Percentiles rank a stretch among this genome's conserved stretches.
phyloP scores from a whole-genome alignment of 2,888 invertebrate genomes.

The Metalampra italica region DNA sequence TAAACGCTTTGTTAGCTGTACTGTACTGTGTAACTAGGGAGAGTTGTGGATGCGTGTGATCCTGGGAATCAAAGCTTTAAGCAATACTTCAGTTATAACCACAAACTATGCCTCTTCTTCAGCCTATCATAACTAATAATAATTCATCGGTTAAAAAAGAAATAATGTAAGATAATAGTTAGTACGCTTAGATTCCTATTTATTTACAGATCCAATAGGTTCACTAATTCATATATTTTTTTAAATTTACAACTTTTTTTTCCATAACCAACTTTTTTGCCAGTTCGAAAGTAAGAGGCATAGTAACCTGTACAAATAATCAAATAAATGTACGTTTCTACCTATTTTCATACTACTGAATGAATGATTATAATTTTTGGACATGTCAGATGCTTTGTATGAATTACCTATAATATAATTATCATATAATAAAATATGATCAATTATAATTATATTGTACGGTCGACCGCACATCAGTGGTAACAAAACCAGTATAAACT shows the following conservation, averaged over 20 bases:
- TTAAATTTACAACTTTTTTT: too few species aligned
- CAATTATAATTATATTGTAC: neutral
- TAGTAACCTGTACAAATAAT: conserved; percentile 40
- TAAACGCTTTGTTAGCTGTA: conserved; percentile 69
- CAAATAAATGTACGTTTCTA: conserved; percentile 52
- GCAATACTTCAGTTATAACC: conserved; percentile 62
- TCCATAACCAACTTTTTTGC: too few species aligned
- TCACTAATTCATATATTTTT: too few species aligned
- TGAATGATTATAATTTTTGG: conserved; percentile 28
- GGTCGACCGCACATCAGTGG: too few species aligned
- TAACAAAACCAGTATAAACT: too few species aligned
- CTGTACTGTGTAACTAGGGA: conserved; percentile 44
- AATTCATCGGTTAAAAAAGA: too few species aligned
- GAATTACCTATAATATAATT: too few species aligned
- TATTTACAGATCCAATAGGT: too few species aligned
- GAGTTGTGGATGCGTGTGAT: conserved; percentile 64
- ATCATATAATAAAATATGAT: too few species aligned
- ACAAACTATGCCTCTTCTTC: conserved; percentile 44
- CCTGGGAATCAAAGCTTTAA: conserved; percentile 78
- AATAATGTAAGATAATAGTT: too few species aligned
- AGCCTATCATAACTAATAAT: too few species aligned
- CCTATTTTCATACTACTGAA: conserved; percentile 68
- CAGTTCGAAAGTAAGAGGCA: conserved; percentile 38
- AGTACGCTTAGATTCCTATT: too few species aligned
- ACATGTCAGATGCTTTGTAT: conserved; percentile 45